A percentile compares a stretch with the other conserved stretches of the same genome.
Conservation (phyloP, 1,140 invertebrate genomes). For the Cyclargus thomasi region DNA sequence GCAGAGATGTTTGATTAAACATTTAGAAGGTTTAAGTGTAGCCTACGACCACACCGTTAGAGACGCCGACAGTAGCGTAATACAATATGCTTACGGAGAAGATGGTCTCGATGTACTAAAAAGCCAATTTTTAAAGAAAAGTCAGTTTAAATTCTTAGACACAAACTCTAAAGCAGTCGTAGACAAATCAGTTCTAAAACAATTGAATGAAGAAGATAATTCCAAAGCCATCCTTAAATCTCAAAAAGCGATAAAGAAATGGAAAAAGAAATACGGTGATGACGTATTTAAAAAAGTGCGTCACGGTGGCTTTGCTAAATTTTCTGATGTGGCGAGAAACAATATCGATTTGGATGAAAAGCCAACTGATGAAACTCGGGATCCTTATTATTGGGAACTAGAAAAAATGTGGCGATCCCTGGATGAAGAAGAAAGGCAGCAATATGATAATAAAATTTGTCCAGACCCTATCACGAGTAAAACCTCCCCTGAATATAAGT, state of each 20-base stretch:
- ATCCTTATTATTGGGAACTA: conserved; percentile 71
- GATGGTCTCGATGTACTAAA: conserved; percentile 96
- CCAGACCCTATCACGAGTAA: conserved; percentile 85
- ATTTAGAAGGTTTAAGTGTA: conserved; percentile 94
- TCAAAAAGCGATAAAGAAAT: conserved; percentile 76
- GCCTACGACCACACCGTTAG: conserved; percentile 96
- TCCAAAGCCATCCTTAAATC: conserved; percentile 67
- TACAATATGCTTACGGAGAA: conserved; percentile 98
- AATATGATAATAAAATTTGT: conserved; percentile 71
- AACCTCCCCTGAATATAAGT: conserved; percentile 83
- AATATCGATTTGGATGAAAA: conserved; percentile 45
- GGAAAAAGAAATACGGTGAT: conserved; percentile 77
- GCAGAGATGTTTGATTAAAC: conserved; percentile 98
- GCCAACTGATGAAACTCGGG: conserved; percentile 54
- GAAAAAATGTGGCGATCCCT: conserved; percentile 80
- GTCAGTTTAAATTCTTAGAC: conserved; percentile 88
- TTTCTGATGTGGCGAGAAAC: conserved; percentile 43
- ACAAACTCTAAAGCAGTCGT: conserved; percentile 84
- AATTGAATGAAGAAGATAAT: conserved; percentile 74
- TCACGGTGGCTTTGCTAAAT: conserved; percentile 48
- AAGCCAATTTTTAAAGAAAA: conserved; percentile 87
- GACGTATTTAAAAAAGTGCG: conserved; percentile 61
- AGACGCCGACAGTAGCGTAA: conserved; percentile 94
- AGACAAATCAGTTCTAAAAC: conserved; percentile 76
- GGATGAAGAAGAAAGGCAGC: conserved; percentile 76